A percentile compares a stretch with the other conserved stretches of the same genome.
These are phyloP conservation scores for Rhadina sibilatrix DNA, from an alignment of 2,113 vertebrate genomes.

Conservation along the genomic window DNA sequence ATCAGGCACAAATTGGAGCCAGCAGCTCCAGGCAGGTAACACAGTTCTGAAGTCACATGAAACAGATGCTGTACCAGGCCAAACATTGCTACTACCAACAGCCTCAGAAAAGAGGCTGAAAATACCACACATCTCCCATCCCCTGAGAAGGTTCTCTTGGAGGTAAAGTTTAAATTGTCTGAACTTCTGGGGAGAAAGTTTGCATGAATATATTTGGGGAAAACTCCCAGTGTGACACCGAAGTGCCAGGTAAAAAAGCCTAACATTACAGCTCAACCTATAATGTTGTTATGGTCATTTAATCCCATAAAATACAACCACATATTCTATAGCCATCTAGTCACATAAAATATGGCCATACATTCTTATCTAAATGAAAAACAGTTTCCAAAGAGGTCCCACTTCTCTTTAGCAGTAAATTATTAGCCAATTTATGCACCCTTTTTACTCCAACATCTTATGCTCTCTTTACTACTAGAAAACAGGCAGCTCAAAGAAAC, in stretches of 20 bases:
- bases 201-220: background rate
- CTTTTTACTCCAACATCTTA: background rate
- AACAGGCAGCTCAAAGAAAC: background rate
- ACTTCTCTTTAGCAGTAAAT: background rate
- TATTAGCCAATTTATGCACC: background rate
- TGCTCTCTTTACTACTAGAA: background rate
- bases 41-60: background rate
- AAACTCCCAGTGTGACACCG: background rate
- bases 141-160: background rate
- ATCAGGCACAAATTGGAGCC: background rate
- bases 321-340: background rate
- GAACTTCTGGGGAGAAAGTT: conserved; percentile 4
- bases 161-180: conserved; percentile 27
- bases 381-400: background rate
- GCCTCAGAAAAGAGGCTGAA: background rate
- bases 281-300: background rate
- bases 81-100: background rate
- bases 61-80: background rate
- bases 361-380: background rate
- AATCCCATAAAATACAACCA: background rate
- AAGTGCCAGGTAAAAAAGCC: background rate
- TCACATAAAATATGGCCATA: background rate
- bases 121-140: background rate
- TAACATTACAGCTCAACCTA: background rate
- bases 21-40: background rate